Evolutionary conservation across 2,888 invertebrate genomes (phyloP).

Genomic region (Zonitis immaculata): DNA sequence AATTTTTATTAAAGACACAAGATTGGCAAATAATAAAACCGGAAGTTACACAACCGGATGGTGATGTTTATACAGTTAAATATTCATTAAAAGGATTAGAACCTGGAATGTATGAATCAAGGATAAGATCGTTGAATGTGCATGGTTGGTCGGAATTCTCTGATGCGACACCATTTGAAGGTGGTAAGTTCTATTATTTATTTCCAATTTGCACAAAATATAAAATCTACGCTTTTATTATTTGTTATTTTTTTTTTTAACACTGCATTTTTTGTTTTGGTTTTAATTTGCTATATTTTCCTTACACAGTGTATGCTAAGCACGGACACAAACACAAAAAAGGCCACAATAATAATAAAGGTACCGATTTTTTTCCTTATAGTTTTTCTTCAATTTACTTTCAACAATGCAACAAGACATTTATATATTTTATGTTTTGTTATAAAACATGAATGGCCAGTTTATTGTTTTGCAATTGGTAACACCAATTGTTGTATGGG

Average conservation of each 20-base stretch:
- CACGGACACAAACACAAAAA: slow-evolving; percentile 37
- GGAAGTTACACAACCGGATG: slow-evolving; percentile 33
- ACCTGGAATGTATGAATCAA: slow-evolving; percentile 48
- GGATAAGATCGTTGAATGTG: slow-evolving; percentile 45
- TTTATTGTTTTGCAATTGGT: too few species aligned
- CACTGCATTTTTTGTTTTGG: slow-evolving; percentile 18
- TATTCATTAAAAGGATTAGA: slow-evolving; percentile 44
- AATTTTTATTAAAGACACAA: slow-evolving; percentile 29
- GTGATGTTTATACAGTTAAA: slow-evolving; percentile 44
- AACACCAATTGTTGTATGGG: background rate
- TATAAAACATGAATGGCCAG: too few species aligned
- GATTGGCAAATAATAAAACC: slow-evolving; percentile 41
- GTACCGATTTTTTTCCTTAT: too few species aligned
- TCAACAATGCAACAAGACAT: slow-evolving; percentile 2
- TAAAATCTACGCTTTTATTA: too few species aligned
- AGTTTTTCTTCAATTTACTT: too few species aligned
- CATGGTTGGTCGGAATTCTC: slow-evolving; percentile 51
- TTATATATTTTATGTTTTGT: too few species aligned
- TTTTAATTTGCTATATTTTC: slow-evolving; percentile 14
- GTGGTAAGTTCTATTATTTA: slow-evolving; percentile 34
- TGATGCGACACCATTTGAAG: slow-evolving; percentile 42
- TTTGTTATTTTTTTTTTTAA: slow-evolving; percentile 10
- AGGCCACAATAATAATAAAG: slow-evolving; percentile 37
- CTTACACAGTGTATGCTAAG: slow-evolving; percentile 35
- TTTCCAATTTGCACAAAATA: too few species aligned